Conservation (phyloP, 2,113 vertebrate species). For the Thalassarche chlororhynchos region DNA sequence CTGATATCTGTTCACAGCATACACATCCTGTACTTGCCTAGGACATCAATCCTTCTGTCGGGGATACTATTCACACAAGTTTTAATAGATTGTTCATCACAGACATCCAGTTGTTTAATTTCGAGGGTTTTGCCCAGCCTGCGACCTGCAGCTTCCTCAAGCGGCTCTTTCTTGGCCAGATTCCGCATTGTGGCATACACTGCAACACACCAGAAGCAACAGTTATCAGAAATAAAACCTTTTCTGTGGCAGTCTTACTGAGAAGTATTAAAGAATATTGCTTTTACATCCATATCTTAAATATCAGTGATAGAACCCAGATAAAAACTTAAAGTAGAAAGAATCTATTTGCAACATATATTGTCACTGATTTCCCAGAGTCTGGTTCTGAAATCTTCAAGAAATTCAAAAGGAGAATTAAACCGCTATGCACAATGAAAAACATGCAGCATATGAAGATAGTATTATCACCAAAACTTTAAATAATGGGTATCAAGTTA, state of each 20-base stretch:
- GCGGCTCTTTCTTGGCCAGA: slow-evolving; percentile 70
- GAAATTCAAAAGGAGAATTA: not conserved
- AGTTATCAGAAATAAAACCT: not conserved
- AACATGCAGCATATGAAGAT: not conserved
- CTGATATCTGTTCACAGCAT: not conserved
- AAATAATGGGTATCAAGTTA: not conserved
- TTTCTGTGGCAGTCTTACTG: not conserved
- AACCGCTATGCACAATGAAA: not conserved
- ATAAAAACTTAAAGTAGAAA: not conserved
- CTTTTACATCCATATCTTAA: not conserved
- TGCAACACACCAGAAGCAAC: slow-evolving; percentile 29
- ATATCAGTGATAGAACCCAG: not conserved
- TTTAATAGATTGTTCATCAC: slow-evolving; percentile 82
- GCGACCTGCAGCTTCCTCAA: slow-evolving; percentile 77
- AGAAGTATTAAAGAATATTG: not conserved
- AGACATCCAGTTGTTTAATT: slow-evolving; percentile 86
- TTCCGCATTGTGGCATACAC: slow-evolving; percentile 89
- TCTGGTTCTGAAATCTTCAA: not conserved
- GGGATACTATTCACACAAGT: slow-evolving; percentile 83
- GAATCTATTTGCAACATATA: not conserved
- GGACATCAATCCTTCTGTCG: slow-evolving; percentile 81
- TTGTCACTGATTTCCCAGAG: not conserved
- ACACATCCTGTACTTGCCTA: slow-evolving; percentile 72
- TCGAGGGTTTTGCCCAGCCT: slow-evolving; percentile 81
- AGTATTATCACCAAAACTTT: not conserved